phyloP scores from a whole-genome alignment of 2,888 invertebrate species.

The Melinaea menophilus region DNA sequence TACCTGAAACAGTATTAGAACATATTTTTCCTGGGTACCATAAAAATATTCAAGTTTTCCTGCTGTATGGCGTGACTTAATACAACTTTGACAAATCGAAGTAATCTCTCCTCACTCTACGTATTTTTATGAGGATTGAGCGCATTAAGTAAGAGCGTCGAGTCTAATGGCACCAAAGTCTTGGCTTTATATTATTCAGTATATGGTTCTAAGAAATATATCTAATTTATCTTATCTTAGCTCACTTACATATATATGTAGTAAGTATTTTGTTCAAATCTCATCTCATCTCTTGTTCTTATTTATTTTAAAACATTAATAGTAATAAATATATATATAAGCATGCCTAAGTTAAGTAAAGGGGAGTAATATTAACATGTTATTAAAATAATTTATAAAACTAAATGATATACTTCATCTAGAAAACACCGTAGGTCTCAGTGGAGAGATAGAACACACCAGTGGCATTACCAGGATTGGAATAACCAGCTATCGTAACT shows the following conservation, averaged over 20 bases:
- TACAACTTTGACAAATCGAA: slow-evolving; percentile 3
- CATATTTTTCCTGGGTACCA: no score
- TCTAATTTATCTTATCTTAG: background rate
- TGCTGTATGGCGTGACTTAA: background rate
- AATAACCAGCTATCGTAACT: slow-evolving; percentile 63
- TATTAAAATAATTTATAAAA: background rate
- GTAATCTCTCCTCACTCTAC: slow-evolving; percentile 5
- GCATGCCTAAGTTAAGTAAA: no score
- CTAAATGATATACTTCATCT: slow-evolving; percentile 5
- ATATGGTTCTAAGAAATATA: background rate
- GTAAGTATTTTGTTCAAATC: no score
- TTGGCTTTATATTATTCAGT: background rate
- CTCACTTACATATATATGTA: no score
- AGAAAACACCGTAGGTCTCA: slow-evolving; percentile 45
- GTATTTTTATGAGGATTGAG: slow-evolving; percentile 5
- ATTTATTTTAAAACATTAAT: no score
- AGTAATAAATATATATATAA: no score
- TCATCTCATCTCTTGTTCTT: no score
- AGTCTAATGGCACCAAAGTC: slow-evolving; percentile 1
- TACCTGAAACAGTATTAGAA: no score
- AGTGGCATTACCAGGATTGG: slow-evolving; percentile 65
- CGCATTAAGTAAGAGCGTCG: slow-evolving; percentile 5
- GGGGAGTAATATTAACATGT: no score
- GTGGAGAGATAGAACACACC: slow-evolving; percentile 67
- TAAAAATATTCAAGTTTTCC: no score